These are phyloP conservation scores for Bombus affinis DNA, from an alignment of 1,140 invertebrate species.

Conservation along the genomic window DNA sequence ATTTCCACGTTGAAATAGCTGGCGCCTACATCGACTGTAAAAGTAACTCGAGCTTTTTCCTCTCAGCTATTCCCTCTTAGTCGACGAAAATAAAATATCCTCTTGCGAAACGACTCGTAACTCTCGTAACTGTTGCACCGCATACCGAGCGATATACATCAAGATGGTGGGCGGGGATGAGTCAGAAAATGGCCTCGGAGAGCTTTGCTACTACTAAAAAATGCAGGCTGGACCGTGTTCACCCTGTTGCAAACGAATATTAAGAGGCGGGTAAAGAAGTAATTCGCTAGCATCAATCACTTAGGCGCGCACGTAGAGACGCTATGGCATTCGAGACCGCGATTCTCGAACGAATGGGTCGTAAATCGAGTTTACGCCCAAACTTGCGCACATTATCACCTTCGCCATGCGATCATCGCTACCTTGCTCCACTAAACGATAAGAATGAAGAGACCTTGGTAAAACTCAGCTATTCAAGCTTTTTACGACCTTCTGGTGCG, in stretches of 20 bases:
- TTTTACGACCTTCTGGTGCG: not conserved
- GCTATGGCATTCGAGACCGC: not conserved
- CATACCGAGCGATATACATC: not conserved
- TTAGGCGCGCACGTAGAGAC: slow-evolving; percentile 11
- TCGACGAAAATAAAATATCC: not conserved
- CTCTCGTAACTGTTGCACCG: too few relatives aligned
- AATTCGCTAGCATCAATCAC: slow-evolving; percentile 57
- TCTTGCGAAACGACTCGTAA: not conserved
- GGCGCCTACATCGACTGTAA: not conserved
- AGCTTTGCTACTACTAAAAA: not conserved
- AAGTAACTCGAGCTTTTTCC: not conserved
- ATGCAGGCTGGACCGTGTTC: slow-evolving; percentile 3
- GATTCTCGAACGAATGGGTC: slow-evolving; percentile 21
- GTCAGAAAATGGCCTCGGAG: not conserved
- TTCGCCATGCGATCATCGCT: slow-evolving; percentile 38
- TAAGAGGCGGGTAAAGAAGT: slow-evolving; percentile 15
- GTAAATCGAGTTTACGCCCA: slow-evolving; percentile 44
- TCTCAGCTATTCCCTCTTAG: not conserved
- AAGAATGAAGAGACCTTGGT: not conserved
- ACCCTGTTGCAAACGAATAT: slow-evolving; percentile 31
- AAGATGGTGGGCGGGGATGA: not conserved
- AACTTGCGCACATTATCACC: slow-evolving; percentile 19
- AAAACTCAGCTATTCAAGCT: not conserved
- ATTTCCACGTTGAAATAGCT: not conserved
- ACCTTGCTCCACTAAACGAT: not conserved